Percentiles rank a stretch among this genome's conserved stretches.
Evolutionary conservation across 1,140 invertebrate species (phyloP).

Genomic region (Hypothenemus hampei): DNA sequence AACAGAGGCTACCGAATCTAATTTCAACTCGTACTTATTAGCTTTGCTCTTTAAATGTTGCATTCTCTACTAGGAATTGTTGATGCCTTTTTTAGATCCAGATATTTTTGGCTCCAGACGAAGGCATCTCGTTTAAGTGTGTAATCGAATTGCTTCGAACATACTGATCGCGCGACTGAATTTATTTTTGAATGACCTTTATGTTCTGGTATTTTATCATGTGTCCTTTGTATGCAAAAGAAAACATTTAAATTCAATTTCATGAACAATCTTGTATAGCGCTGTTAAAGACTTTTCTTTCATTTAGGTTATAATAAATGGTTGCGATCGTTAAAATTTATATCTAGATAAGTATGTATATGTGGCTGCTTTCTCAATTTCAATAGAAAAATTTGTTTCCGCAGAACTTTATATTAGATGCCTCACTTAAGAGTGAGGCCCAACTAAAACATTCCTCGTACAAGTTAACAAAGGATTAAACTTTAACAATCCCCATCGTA

Average conservation of each 20-base stretch:
- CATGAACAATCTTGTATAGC: too few species aligned
- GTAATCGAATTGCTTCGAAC: conserved; percentile 19
- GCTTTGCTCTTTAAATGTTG: neutral
- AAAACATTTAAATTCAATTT: too few species aligned
- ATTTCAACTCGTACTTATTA: neutral
- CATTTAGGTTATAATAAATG: too few species aligned
- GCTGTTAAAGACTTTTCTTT: too few species aligned
- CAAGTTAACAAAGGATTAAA: conserved; percentile 25
- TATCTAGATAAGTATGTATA: too few species aligned
- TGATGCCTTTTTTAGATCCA: conserved; percentile 11
- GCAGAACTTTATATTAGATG: conserved; percentile 15
- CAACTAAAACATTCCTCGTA: conserved; percentile 17
- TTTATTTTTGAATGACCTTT: conserved; percentile 22
- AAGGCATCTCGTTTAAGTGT: conserved; percentile 17
- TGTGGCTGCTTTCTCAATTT: conserved; percentile 2
- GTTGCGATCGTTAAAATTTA: too few species aligned
- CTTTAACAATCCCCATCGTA: conserved; percentile 23
- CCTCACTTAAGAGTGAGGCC: conserved; percentile 3
- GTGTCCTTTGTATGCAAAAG: too few species aligned
- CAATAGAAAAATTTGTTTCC: conserved; percentile 14
- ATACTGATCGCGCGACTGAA: conserved; percentile 5
- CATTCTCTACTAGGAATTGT: neutral
- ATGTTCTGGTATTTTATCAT: conserved; percentile 13
- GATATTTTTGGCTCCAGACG: conserved; percentile 20
- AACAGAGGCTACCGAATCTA: neutral